Evolutionary conservation across 2,113 vertebrate species (phyloP), one percentile per base, ranked within the genome.

Genomic region (Gnathonemus echidnorhynchus): DNA sequence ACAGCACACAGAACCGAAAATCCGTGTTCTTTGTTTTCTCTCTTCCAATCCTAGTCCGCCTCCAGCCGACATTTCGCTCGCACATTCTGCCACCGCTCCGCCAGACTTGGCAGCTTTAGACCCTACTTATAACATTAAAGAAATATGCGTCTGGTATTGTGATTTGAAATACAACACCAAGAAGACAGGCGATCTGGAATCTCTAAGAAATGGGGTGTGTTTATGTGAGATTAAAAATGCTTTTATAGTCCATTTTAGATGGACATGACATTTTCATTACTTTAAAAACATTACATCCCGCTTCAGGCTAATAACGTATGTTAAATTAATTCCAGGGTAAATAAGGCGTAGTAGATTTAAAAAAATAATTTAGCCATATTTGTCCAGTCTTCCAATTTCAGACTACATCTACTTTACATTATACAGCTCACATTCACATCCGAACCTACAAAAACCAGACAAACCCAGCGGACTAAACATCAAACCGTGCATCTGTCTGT

Each of bases 81-180:
- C 83, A 87, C 45, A 86, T 46, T 90, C 42, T 84, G 42, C 27
- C 48, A 56, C 24, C 17, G 56, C 58, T 27, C 15, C 21, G 24
- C 42, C 27, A 50, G 53, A 50, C 84, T 86, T 90, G 84, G 83
- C 89, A 35, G 52, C 70, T 84, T 49, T 35, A 13, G 8, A 31
- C 35, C 17, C 3, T 24, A 66, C 80, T 85, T 89, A 52, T 62
- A 62, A 85, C 39, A 62, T 46, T 62, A 42, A 50, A 35, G 52
- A 89, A 85, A 86, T 66, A 89, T n/a, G 42, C 83, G 89, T 7
- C 80, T 89, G 39, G 10, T 58, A 35, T 62, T 86, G 42, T 24
- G 15, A 86, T 86, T 42, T 86, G 83, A 86, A 53, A 86, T 50
- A 27, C 35, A 90, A 15, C n/a, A 46, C 53, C 49, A 35, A 3